These are phyloP conservation scores for Acomys russatus DNA, from an alignment of 2,797 vertebrate species.

Conservation along the genomic window DNA sequence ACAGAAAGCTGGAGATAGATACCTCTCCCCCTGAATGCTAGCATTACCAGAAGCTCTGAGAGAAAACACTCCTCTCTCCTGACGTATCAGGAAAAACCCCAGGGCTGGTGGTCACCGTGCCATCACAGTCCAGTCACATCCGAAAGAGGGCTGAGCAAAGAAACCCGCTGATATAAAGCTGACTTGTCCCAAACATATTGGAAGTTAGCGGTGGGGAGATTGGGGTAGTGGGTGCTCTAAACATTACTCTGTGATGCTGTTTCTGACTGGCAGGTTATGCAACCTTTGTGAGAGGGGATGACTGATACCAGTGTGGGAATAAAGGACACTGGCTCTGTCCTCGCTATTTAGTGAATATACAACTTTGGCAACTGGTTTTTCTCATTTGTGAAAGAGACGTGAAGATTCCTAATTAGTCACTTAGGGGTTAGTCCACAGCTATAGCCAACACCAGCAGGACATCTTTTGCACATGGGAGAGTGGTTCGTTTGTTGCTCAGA, in stretches of 20 bases:
- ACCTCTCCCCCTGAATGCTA: not conserved
- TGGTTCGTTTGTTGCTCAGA: not conserved
- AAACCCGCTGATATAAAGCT: not conserved
- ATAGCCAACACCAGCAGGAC: not conserved
- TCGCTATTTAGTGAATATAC: not conserved
- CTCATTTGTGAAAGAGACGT: not conserved
- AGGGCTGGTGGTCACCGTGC: not conserved
- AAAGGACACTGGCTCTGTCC: not conserved
- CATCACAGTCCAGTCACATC: not conserved
- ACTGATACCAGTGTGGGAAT: not conserved
- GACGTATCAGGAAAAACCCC: not conserved
- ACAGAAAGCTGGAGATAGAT: not conserved
- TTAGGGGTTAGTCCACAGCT: not conserved
- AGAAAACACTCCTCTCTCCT: not conserved
- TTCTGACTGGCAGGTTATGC: too few species aligned
- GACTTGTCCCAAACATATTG: not conserved
- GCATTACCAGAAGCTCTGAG: not conserved
- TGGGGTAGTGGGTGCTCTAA: not conserved
- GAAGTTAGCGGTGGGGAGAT: not conserved
- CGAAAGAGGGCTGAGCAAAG: not conserved
- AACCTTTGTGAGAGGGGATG: not conserved
- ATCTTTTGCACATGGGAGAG: not conserved
- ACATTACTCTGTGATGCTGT: not conserved
- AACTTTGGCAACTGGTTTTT: not conserved
- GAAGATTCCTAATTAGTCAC: conserved; percentile 1